These are phyloP conservation scores for Maniola hyperantus DNA, from an alignment of 2,888 invertebrate genomes.

Conservation along the genomic window DNA sequence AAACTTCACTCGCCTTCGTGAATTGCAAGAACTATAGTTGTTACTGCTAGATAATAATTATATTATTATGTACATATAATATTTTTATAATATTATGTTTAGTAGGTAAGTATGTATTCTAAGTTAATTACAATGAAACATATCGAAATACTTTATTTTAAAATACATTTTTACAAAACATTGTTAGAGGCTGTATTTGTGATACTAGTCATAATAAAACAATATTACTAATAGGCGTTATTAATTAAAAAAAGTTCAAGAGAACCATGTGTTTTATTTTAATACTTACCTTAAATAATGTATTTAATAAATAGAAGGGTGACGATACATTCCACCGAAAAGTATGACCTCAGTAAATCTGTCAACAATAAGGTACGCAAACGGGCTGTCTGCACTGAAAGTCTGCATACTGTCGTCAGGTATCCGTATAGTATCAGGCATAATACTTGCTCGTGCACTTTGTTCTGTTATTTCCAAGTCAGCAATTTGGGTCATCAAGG, in stretches of 20 bases:
- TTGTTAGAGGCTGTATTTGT: slow-evolving; percentile 14
- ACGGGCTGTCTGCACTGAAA: slow-evolving; percentile 59
- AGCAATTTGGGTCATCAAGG: slow-evolving; percentile 58
- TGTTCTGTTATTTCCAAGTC: slow-evolving; percentile 59
- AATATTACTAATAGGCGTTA: not conserved
- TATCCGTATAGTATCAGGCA: slow-evolving; percentile 44
- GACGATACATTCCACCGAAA: slow-evolving; percentile 62
- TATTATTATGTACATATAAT: no score
- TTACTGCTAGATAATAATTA: no score
- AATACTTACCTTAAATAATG: not conserved
- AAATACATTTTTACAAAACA: not conserved
- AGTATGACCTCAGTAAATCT: slow-evolving; percentile 59
- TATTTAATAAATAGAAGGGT: slow-evolving; percentile 50
- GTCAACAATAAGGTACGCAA: slow-evolving; percentile 61
- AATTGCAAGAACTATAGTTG: no score
- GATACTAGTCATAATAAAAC: slow-evolving; percentile 17
- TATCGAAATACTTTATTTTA: slow-evolving; percentile 30
- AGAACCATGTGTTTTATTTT: slow-evolving; percentile 7
- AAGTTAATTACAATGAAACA: slow-evolving; percentile 22
- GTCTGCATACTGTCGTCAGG: slow-evolving; percentile 38
- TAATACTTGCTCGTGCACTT: slow-evolving; percentile 48
- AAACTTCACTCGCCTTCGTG: no score
- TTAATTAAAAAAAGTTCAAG: slow-evolving; percentile 15
- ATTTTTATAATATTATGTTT: not conserved
- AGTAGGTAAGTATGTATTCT: not conserved